A percentile compares a stretch with the other conserved stretches of the same genome.
Evolutionary conservation across 2,888 invertebrate genomes (phyloP).

Genomic region (Leptinotarsa juncta): DNA sequence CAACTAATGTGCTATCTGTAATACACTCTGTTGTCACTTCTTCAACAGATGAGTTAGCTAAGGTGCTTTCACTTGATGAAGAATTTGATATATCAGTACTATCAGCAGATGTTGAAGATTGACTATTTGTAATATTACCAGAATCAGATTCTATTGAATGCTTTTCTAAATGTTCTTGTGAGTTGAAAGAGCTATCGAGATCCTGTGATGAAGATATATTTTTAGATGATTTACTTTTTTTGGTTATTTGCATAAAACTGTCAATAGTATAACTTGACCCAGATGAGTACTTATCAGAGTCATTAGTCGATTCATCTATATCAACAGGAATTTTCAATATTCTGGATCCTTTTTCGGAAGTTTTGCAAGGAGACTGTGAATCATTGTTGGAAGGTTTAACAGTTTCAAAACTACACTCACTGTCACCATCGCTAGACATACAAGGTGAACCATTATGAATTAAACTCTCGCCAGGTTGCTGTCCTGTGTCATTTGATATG

Average conservation of each 20-base stretch:
- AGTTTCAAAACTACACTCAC: slow-evolving; percentile 8
- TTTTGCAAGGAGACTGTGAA: not conserved
- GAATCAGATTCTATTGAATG: not conserved
- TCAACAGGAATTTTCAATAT: slow-evolving; percentile 18
- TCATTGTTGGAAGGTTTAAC: not conserved
- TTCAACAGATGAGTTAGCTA: not conserved
- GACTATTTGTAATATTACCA: slow-evolving; percentile 6
- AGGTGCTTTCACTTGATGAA: not conserved
- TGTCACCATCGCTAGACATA: not conserved
- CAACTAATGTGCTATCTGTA: not conserved
- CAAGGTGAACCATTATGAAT: not conserved
- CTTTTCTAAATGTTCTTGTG: not conserved
- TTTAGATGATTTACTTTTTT: not conserved
- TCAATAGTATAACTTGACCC: slow-evolving; percentile 2
- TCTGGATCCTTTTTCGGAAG: not conserved
- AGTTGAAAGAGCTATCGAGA: not conserved
- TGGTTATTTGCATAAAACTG: not conserved
- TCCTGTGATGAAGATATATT: not conserved
- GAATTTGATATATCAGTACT: not conserved
- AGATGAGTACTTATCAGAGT: not conserved
- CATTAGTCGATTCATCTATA: not conserved
- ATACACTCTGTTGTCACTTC: not conserved
- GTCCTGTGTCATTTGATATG: not conserved
- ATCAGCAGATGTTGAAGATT: not conserved
- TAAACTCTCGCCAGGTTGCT: not conserved